Conservation (phyloP, 2,797 vertebrate genomes). For the Momotus momota region DNA sequence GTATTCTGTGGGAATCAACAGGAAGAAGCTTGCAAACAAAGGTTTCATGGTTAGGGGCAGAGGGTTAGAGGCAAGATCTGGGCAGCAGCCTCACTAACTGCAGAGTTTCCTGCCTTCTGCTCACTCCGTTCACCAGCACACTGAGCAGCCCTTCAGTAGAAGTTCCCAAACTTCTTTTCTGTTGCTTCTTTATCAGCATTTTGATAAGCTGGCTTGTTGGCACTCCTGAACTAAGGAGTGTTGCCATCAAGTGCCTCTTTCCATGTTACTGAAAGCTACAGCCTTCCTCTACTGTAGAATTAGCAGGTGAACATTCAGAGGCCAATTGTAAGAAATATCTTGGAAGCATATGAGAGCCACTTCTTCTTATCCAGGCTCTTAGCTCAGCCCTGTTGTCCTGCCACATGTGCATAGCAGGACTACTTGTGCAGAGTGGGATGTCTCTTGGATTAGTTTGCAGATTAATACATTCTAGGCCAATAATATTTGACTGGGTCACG, state of each 20-base stretch:
- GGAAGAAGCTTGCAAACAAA: not conserved
- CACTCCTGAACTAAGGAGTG: conserved; percentile 30
- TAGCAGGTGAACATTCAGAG: conserved; percentile 12
- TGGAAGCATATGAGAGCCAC: conserved; percentile 36
- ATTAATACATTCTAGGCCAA: not conserved
- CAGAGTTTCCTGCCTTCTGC: not conserved
- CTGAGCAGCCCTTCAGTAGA: not conserved
- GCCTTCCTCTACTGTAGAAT: conserved; percentile 7
- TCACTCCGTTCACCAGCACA: fast-evolving
- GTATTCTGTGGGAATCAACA: not conserved
- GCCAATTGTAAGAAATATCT: conserved; percentile 36
- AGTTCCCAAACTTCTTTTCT: not conserved
- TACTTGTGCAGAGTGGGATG: not conserved
- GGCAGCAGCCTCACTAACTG: not conserved
- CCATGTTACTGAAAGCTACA: conserved; percentile 15
- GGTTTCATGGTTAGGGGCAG: not conserved
- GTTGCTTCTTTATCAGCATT: conserved; percentile 25
- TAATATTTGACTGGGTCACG: not conserved
- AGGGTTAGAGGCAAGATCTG: fast-evolving
- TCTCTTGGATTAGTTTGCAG: not conserved
- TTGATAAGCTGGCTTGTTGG: conserved; percentile 3
- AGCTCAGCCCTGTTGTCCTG: not conserved
- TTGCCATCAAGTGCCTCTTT: not conserved
- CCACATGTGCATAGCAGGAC: fast-evolving
- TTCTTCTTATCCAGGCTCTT: conserved; percentile 39